A percentile compares a stretch with the other conserved stretches of the same genome.
These are phyloP conservation scores for Morpho achilles DNA, from an alignment of 2,888 invertebrate genomes.

Conservation along the genomic window DNA sequence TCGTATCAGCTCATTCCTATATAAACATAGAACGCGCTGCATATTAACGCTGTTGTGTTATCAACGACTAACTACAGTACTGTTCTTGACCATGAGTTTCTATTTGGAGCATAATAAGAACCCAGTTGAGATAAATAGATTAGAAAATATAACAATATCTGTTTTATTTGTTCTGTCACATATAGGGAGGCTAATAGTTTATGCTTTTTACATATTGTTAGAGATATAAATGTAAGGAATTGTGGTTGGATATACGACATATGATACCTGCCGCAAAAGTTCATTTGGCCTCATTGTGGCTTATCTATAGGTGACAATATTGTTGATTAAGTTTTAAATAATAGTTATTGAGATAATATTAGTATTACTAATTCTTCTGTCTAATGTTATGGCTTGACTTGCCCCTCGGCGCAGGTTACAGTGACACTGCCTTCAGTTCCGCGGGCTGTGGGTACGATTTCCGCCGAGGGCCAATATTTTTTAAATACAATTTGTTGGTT, in stretches of 20 bases:
- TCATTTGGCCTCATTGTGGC: conserved; percentile 56
- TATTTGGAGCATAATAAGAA: conserved; percentile 13
- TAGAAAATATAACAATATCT: conserved; percentile 24
- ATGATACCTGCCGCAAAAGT: conserved; percentile 51
- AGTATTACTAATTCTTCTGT: too few species aligned
- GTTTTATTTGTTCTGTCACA: conserved; percentile 13
- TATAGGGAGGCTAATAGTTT: conserved; percentile 5
- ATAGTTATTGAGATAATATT: background rate
- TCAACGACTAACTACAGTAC: conserved; percentile 27
- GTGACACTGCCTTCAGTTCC: too few species aligned
- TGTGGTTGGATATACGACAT: conserved; percentile 49
- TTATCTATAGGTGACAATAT: conserved; percentile 19
- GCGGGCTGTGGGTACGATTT: too few species aligned
- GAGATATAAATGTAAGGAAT: conserved; percentile 5
- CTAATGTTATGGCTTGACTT: too few species aligned
- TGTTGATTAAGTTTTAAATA: background rate
- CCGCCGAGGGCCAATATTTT: too few species aligned
- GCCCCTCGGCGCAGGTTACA: too few species aligned
- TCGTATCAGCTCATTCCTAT: conserved; percentile 48
- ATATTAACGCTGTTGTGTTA: conserved; percentile 35
- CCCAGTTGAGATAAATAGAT: conserved; percentile 17
- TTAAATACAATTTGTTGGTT: too few species aligned
- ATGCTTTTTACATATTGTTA: conserved; percentile 5
- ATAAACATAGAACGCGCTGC: conserved; percentile 32
- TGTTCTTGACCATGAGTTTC: conserved; percentile 39